A percentile compares a stretch with the other conserved stretches of the same genome.
These are phyloP conservation scores for Pseudochirops cupreus DNA, from an alignment of 2,797 vertebrate genomes.

Conservation along the genomic window DNA sequence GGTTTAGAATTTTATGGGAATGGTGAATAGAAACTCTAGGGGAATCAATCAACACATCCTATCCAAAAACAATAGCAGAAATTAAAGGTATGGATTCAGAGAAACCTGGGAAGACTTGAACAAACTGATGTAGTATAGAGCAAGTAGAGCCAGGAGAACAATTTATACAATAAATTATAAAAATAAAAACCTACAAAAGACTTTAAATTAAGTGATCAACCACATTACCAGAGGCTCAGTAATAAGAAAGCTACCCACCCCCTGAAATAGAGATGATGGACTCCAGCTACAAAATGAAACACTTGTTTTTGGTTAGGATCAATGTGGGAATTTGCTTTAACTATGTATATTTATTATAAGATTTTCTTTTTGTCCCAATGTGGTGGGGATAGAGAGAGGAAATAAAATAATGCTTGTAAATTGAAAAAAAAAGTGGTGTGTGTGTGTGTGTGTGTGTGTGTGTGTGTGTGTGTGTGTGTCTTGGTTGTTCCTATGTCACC, in stretches of 20 bases:
- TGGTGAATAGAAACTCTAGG: neutral
- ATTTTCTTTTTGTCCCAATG: neutral
- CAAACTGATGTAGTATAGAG: neutral
- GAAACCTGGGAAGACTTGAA: neutral
- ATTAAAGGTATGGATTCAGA: neutral
- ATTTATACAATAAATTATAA: neutral
- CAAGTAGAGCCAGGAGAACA: neutral
- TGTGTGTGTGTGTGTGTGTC: no score
- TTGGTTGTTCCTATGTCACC: neutral
- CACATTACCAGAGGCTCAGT: neutral
- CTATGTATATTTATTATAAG: neutral
- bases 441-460: no score
- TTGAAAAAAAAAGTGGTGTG: neutral
- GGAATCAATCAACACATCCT: neutral
- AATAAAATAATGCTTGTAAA: neutral
- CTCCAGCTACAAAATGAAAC: neutral
- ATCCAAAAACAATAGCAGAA: neutral
- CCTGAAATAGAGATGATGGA: neutral
- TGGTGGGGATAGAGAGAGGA: neutral
- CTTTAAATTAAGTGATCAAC: neutral
- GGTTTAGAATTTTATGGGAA: neutral
- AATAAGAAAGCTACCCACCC: neutral
- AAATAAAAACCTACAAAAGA: neutral
- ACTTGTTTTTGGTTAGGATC: neutral
- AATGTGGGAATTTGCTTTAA: neutral